Percentiles rank a stretch among this genome's conserved stretches.
Conservation (phyloP, 2,797 vertebrate species). For the Amblyraja radiata region DNA sequence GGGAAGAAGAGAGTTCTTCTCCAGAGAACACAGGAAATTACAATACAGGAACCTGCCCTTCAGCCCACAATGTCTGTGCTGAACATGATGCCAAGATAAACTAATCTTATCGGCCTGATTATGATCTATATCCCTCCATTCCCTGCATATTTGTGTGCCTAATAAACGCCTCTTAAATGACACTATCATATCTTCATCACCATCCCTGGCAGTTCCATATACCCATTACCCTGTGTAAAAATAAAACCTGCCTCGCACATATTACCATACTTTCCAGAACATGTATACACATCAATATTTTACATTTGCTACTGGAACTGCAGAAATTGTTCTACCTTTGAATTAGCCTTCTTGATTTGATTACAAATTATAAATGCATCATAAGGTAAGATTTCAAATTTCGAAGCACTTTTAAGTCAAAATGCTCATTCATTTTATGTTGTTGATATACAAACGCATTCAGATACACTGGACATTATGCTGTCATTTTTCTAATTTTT, state of each 20-base stretch:
- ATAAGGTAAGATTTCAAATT: background rate
- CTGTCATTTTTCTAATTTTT: background rate
- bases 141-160: too few relatives aligned
- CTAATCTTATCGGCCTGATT: too few relatives aligned
- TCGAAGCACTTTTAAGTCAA: background rate
- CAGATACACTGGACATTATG: background rate
- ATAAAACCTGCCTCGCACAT: too few relatives aligned
- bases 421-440: background rate
- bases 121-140: too few relatives aligned
- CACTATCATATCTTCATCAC: too few relatives aligned
- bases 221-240: too few relatives aligned
- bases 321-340: background rate
- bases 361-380: background rate
- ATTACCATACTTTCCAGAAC: background rate
- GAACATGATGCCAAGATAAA: too few relatives aligned
- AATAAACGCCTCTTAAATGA: too few relatives aligned
- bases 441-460: background rate
- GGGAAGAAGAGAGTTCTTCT: background rate
- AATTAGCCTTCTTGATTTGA: background rate
- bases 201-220: too few relatives aligned
- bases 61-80: too few relatives aligned
- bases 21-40: too few relatives aligned
- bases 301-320: background rate
- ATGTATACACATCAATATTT: background rate
- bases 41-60: too few relatives aligned